Conservation (phyloP, 2,797 vertebrate species). For the Sarcophilus harrisii region DNA sequence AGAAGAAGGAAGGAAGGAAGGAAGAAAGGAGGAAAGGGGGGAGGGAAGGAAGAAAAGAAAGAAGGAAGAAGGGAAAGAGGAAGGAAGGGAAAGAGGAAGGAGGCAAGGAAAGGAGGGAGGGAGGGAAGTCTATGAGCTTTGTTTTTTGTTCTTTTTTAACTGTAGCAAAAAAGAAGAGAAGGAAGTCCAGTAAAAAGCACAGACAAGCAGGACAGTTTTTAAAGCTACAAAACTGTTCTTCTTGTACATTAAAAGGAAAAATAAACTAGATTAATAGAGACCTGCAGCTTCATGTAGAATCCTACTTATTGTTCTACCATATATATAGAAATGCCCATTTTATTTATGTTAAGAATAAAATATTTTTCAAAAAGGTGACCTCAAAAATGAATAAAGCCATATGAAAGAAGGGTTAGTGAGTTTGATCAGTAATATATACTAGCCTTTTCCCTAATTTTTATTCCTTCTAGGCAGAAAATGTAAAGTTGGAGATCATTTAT, state of each 20-base stretch:
- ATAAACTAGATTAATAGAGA: neutral
- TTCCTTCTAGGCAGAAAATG: neutral
- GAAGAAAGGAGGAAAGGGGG: too few relatives aligned
- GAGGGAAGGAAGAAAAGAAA: too few relatives aligned
- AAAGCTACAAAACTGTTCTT: neutral
- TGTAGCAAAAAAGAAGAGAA: neutral
- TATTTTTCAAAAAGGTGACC: neutral
- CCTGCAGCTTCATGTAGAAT: neutral
- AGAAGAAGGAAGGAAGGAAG: fast-evolving
- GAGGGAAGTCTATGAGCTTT: too few relatives aligned
- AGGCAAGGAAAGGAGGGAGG: too few relatives aligned
- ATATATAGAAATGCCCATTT: neutral
- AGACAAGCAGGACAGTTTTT: neutral
- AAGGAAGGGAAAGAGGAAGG: too few relatives aligned
- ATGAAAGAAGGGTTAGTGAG: neutral
- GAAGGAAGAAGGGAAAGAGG: neutral
- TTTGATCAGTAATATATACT: neutral
- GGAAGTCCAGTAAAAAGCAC: neutral
- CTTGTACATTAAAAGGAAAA: neutral
- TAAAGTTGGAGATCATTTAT: neutral
- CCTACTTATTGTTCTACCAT: neutral
- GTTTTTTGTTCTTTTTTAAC: neutral
- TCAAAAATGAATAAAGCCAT: neutral
- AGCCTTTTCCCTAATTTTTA: neutral
- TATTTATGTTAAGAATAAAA: neutral